phyloP scores from a whole-genome alignment of 2,113 vertebrate genomes.

The Myodes glareolus region DNA sequence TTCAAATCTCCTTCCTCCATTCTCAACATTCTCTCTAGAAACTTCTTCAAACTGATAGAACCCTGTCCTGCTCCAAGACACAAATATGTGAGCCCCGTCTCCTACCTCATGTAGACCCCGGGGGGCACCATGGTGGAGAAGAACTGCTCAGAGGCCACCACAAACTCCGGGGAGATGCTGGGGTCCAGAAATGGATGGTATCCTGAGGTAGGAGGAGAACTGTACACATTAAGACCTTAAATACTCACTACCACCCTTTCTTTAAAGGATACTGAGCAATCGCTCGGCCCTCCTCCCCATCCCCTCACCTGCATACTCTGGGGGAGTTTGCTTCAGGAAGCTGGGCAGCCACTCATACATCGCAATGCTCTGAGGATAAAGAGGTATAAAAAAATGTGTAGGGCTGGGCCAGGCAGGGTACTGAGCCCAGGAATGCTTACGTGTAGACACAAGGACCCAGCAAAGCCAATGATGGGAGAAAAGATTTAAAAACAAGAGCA shows the following conservation, averaged over 20 bases:
- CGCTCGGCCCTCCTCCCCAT: neutral
- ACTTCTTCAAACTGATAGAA: neutral
- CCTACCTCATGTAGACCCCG: conserved; percentile 92
- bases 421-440: neutral
- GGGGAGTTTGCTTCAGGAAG: conserved; percentile 80
- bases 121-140: conserved; percentile 90
- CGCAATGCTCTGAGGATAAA: conserved; percentile 87
- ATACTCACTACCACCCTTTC: neutral
- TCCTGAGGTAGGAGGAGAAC: conserved; percentile 25
- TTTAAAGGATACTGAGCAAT: neutral
- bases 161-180: conserved; percentile 91
- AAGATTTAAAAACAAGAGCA: neutral
- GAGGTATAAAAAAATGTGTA: fast-evolving
- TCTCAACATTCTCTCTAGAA: neutral
- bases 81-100: neutral
- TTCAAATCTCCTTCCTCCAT: neutral
- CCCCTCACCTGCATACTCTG: conserved; percentile 89
- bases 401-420: too few species aligned
- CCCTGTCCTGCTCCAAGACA: neutral
- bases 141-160: conserved; percentile 86
- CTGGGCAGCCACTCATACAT: conserved; percentile 95
- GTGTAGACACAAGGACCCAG: neutral
- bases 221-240: neutral
- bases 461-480: neutral
- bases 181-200: conserved; percentile 87